These are phyloP conservation scores for Anser brachyrhynchus DNA, from an alignment of 2,113 vertebrate genomes.

Conservation along the genomic window DNA sequence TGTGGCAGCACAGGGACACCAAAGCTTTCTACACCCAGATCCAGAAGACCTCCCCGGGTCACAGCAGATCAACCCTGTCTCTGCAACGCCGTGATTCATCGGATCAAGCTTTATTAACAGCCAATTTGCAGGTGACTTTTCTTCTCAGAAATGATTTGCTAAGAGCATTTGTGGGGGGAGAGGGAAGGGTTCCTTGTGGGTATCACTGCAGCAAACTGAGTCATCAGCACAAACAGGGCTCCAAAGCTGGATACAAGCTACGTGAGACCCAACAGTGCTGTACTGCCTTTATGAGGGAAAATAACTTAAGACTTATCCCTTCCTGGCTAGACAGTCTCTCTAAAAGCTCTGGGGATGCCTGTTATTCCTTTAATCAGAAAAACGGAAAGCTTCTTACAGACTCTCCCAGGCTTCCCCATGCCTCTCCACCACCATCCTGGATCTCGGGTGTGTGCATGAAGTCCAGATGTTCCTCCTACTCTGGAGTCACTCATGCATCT, in stretches of 20 bases:
- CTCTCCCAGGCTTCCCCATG: accelerated
- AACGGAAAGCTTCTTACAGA: background rate
- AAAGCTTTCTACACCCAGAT: background rate
- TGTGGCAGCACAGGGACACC: background rate
- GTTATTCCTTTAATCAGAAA: background rate
- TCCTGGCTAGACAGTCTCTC: background rate
- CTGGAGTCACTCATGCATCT: background rate
- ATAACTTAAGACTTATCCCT: background rate
- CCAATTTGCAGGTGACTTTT: slow-evolving; percentile 1
- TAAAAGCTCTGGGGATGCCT: background rate
- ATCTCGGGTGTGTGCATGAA: background rate
- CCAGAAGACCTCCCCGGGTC: background rate
- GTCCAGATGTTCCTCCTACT: background rate
- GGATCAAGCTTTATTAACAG: background rate
- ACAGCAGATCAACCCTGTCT: background rate
- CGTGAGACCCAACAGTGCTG: background rate
- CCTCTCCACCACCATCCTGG: background rate
- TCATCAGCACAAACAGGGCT: background rate
- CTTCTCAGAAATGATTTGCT: background rate
- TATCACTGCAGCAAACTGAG: background rate
- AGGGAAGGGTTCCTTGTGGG: background rate
- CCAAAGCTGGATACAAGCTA: background rate
- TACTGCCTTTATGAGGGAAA: background rate
- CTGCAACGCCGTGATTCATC: background rate
- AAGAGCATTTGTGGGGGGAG: background rate